A percentile compares a stretch with the other conserved stretches of the same genome.
Evolutionary conservation across 2,113 vertebrate species (phyloP).

Genomic region (Leiothrix lutea): DNA sequence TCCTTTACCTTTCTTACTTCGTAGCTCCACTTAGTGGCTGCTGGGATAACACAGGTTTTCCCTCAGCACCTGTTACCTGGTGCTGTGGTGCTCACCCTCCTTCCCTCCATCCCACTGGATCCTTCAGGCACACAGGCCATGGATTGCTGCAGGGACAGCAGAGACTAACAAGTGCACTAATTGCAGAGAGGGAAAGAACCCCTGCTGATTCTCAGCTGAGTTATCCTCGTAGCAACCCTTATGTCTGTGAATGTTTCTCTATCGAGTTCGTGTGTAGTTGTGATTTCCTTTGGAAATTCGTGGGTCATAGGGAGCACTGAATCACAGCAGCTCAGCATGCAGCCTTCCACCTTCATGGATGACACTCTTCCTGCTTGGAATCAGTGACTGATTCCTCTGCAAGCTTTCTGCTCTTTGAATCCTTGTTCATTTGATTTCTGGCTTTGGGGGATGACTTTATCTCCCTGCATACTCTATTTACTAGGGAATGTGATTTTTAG

Average conservation of each 20-base stretch:
- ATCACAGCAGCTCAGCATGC: neutral
- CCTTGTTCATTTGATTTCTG: neutral
- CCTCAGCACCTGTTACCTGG: neutral
- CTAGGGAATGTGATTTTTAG: neutral
- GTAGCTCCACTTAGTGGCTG: conserved; percentile 33
- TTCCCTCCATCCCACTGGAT: neutral
- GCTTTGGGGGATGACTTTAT: neutral
- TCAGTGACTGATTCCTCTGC: neutral
- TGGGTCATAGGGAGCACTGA: neutral
- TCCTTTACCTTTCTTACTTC: conserved; percentile 15
- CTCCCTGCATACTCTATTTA: neutral
- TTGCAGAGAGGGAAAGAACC: neutral
- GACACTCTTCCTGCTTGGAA: neutral
- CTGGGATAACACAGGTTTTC: neutral
- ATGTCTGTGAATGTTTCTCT: neutral
- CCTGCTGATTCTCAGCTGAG: neutral
- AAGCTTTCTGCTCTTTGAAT: neutral
- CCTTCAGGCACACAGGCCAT: neutral
- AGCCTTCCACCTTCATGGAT: neutral
- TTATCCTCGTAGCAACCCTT: neutral
- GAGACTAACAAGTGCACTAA: neutral
- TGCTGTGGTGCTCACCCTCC: neutral
- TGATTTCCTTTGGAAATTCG: neutral
- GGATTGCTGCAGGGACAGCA: neutral
- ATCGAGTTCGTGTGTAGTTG: neutral